These are phyloP conservation scores for Pogonognathellus flavescens DNA, from an alignment of 1,140 invertebrate genomes.

Conservation along the genomic window DNA sequence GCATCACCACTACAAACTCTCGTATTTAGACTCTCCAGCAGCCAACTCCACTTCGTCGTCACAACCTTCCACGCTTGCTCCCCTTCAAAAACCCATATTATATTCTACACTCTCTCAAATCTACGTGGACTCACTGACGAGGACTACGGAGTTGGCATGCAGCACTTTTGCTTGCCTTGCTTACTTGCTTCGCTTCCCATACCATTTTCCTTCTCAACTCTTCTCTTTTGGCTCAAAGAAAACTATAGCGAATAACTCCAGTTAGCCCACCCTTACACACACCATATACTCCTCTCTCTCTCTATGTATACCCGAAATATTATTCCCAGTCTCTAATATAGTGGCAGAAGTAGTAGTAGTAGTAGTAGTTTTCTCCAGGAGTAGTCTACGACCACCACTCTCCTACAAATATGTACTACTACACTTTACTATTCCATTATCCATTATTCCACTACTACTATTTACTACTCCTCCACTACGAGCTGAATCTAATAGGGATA, in stretches of 20 bases:
- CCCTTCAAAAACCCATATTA: not conserved
- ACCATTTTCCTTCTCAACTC: not conserved
- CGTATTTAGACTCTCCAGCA: not conserved
- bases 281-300: not conserved
- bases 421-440: not conserved
- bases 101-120: no score
- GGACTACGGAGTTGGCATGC: not conserved
- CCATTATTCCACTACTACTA: not conserved
- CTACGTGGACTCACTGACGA: no score
- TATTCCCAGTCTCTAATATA: no score
- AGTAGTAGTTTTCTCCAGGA: not conserved
- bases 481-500: not conserved
- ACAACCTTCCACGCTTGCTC: constrained; percentile 26
- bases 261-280: not conserved
- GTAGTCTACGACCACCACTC: not conserved
- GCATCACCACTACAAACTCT: not conserved
- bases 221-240: not conserved
- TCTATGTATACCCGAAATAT: no score
- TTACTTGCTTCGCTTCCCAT: not conserved
- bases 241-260: not conserved
- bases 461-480: not conserved
- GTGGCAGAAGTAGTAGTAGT: no score
- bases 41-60: not conserved
- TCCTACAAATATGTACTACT: not conserved
- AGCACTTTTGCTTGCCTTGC: not conserved